Base-by-base conservation (phyloP, 2,888 invertebrate genomes). In the Vannuccia rotundouncinata region DNA sequence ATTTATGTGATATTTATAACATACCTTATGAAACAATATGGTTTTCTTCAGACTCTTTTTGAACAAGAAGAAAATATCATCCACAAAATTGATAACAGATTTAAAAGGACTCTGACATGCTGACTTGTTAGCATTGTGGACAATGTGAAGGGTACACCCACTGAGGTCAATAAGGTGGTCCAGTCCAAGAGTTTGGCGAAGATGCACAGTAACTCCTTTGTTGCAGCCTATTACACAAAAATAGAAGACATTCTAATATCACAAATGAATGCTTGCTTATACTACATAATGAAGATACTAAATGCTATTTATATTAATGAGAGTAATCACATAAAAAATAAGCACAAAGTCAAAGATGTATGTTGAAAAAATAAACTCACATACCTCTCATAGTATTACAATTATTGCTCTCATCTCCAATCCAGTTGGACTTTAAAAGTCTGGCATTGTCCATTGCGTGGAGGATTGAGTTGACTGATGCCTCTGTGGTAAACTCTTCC, bases 101-200 rank as follows among this genome's bases (percentile, higher is more conserved):
- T 10, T 45, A 45, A 45, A 45, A 45, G 5, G 45, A 45, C 45
- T 45, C 45, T 45, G 45, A 45, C 45, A 45, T 5, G 45, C 45
- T 45, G 45, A 45, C 45, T 45, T 45, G 45, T 45, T 45, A 45
- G 75, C 75, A 30, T 75, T 75, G 1, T 29, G 29, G 30, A 75
- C 75, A 5, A 30, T 75, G 75, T 75, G 75, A 30, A 75, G 75
- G n/a, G 75, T 75, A 30, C 75, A 75, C 2, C 75, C 5, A 0
- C 75, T 27, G 1, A 75, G 29, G 30, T 75, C 75, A 75, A 75
- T 75, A 1, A 75, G 25, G 30, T 75, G 28, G 29, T 75, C 75
- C 1, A 75, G 75, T 30, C 30, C 75, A 75, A n/a, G 75, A 5
- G 75, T 17, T 75, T 75, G 2, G n/a, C 75, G 75, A 13, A 75